phyloP scores from a whole-genome alignment of 2,113 vertebrate species.

The Piaya cayana region DNA sequence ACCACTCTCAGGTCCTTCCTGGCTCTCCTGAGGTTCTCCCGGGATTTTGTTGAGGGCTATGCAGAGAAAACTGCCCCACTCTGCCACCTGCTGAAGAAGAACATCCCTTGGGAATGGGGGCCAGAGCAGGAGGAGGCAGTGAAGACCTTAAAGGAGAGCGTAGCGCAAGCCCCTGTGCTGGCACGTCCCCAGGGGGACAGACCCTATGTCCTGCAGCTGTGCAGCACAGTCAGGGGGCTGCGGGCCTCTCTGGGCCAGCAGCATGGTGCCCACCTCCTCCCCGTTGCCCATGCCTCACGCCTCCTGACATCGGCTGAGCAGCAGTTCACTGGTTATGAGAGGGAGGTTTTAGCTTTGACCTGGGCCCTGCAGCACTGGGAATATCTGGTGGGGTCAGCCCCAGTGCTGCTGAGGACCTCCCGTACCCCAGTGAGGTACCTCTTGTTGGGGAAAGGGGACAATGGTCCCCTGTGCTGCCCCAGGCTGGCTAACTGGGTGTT shows the following conservation, averaged over 20 bases:
- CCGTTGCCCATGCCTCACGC: background rate
- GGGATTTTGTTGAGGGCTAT: slow-evolving; percentile 37
- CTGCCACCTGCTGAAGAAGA: slow-evolving; percentile 41
- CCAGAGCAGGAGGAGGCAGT: slow-evolving; percentile 37
- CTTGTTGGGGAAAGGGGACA: background rate
- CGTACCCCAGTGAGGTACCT: background rate
- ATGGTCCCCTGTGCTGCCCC: background rate
- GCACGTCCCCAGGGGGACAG: background rate
- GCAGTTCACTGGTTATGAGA: slow-evolving; percentile 14
- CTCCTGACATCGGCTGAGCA: background rate
- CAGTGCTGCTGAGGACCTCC: slow-evolving; percentile 31
- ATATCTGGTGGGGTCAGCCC: background rate
- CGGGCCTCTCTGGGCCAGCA: slow-evolving; percentile 29
- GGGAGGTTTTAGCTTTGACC: slow-evolving; percentile 27
- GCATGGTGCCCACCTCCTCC: background rate
- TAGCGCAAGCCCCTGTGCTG: background rate
- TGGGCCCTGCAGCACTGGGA: slow-evolving; percentile 66
- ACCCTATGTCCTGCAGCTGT: slow-evolving; percentile 26
- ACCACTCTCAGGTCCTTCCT: slow-evolving; percentile 35
- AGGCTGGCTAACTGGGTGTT: slow-evolving; percentile 33
- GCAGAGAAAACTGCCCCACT: slow-evolving; percentile 36
- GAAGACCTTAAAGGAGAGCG: slow-evolving; percentile 22
- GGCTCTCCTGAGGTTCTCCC: slow-evolving; percentile 21
- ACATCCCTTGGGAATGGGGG: slow-evolving; percentile 38
- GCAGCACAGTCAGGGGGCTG: background rate